A percentile compares a stretch with the other conserved stretches of the same genome.
Conservation (phyloP, 2,888 invertebrate species). For the Drosophila cracens region DNA sequence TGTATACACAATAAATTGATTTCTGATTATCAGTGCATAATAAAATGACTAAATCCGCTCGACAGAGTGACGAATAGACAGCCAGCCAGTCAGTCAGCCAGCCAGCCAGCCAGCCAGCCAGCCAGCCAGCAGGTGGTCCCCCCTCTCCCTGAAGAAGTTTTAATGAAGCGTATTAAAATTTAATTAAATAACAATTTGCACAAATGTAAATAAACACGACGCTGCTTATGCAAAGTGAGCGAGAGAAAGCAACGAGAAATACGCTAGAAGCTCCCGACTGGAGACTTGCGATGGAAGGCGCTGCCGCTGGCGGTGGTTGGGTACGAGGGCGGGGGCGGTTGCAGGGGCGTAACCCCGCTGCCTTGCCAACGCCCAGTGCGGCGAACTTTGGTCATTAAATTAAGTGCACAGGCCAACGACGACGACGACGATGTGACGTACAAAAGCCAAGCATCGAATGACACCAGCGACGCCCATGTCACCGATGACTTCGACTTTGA, state of each 20-base stretch:
- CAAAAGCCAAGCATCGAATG: constrained; percentile 22
- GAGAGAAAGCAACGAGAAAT: not conserved
- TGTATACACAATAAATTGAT: constrained; percentile 75
- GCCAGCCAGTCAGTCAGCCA: not conserved
- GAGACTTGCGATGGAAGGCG: not conserved
- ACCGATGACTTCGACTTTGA: not conserved
- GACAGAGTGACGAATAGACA: constrained; percentile 2
- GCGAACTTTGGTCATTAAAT: constrained; percentile 78
- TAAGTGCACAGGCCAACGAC: constrained; percentile 60
- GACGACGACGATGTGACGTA: constrained; percentile 14
- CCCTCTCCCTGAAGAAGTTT: constrained; percentile 56
- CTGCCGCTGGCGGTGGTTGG: not conserved
- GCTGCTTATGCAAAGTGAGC: constrained; percentile 67
- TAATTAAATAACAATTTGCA: constrained; percentile 80
- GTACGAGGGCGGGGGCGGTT: not conserved
- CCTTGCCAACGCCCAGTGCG: constrained; percentile 63
- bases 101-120: not conserved
- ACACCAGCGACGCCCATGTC: constrained; percentile 1
- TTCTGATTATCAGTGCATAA: constrained; percentile 78
- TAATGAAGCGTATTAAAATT: constrained; percentile 80
- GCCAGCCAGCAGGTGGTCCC: constrained; percentile 7
- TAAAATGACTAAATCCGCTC: constrained; percentile 63
- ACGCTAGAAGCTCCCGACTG: not conserved
- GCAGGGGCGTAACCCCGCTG: constrained; percentile 20
- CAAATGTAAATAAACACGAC: constrained; percentile 76